These are phyloP conservation scores for Folsomia manolachei DNA, from an alignment of 2,888 invertebrate species.

Conservation along the genomic window DNA sequence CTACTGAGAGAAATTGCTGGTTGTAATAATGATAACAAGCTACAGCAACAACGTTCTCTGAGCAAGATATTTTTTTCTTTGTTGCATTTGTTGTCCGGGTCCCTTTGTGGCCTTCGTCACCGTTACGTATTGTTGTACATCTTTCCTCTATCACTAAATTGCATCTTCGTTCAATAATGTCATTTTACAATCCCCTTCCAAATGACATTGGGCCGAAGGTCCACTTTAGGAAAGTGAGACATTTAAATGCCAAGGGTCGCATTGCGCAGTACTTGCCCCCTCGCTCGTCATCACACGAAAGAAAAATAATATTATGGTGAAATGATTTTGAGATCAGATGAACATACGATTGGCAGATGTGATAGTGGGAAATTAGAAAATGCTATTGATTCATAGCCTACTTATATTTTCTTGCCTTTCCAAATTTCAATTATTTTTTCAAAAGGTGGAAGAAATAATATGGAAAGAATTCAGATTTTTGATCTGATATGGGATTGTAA, in stretches of 20 bases:
- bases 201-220: not conserved
- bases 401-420: no score
- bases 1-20: no score
- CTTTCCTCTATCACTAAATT: slow-evolving; percentile 2
- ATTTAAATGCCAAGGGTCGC: not conserved
- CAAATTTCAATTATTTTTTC: no score
- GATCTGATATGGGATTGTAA: no score
- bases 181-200: not conserved
- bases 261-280: not conserved
- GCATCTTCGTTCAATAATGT: not conserved
- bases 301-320: not conserved
- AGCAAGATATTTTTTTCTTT: no score
- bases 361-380: not conserved
- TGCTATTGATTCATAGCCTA: no score
- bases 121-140: slow-evolving; percentile 1
- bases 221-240: not conserved
- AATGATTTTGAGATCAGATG: not conserved
- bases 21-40: no score
- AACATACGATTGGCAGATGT: not conserved
- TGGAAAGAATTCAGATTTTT: no score
- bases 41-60: no score
- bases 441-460: no score
- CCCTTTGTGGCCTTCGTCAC: not conserved
- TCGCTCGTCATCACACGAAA: not conserved
- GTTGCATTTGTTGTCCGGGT: not conserved